Evolutionary conservation across 2,797 vertebrate species (phyloP).

Genomic region (Chromobotia macracanthus): DNA sequence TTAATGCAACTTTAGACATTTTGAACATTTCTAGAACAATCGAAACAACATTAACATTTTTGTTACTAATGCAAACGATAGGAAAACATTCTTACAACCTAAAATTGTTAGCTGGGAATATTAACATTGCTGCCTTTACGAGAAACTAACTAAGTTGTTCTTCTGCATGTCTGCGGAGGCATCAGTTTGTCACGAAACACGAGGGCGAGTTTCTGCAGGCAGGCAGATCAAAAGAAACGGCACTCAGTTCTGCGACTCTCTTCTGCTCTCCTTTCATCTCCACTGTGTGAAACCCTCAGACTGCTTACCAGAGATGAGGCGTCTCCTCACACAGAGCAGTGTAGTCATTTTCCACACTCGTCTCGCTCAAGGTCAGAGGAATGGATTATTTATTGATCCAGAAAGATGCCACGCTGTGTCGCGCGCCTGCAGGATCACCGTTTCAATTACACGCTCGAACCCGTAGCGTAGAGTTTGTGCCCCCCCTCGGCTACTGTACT

Average conservation of each 20-base stretch:
- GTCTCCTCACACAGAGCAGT: slow-evolving; percentile 61
- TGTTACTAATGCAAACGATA: too few relatives aligned
- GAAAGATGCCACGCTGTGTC: slow-evolving; percentile 51
- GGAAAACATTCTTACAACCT: not conserved
- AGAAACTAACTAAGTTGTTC: slow-evolving; percentile 3
- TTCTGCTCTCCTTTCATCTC: slow-evolving; percentile 60
- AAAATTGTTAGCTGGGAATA: not conserved
- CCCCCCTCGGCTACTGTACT: slow-evolving; percentile 4
- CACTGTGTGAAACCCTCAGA: slow-evolving; percentile 47
- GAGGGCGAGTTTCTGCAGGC: slow-evolving; percentile 39
- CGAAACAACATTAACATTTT: too few relatives aligned
- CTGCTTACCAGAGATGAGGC: slow-evolving; percentile 48
- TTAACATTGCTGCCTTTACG: not conserved
- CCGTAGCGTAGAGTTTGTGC: not conserved
- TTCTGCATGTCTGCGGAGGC: slow-evolving; percentile 56
- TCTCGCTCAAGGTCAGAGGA: slow-evolving; percentile 64
- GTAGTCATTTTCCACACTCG: slow-evolving; percentile 58
- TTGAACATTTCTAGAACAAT: too few relatives aligned
- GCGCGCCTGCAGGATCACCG: slow-evolving; percentile 41
- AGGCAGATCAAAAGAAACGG: slow-evolving; percentile 65
- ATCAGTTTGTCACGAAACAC: slow-evolving; percentile 9
- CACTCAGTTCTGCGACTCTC: slow-evolving; percentile 26
- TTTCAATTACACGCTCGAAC: slow-evolving; percentile 49
- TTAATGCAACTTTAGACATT: too few relatives aligned
- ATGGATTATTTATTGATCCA: slow-evolving; percentile 63